Conservation (phyloP, 1,140 invertebrate species). For the Tribolium madens region DNA sequence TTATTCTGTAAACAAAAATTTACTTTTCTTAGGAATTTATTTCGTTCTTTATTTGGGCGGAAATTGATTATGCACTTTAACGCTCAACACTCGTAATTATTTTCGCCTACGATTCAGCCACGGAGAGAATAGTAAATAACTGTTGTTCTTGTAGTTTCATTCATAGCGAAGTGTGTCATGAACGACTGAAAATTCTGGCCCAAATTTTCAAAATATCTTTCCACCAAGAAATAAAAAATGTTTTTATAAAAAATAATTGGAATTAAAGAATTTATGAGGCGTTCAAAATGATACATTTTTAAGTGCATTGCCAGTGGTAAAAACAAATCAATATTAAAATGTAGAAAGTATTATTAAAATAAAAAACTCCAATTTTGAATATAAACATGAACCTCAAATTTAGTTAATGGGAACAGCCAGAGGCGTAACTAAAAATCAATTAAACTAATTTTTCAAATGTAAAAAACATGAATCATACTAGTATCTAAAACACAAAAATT, state of each 20-base stretch:
- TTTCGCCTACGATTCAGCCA: not conserved
- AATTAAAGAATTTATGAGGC: not conserved
- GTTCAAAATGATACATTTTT: not conserved
- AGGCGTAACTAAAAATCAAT: too few species aligned
- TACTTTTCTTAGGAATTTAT: not conserved
- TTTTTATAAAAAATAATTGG: not conserved
- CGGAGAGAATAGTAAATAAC: not conserved
- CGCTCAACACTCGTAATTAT: not conserved
- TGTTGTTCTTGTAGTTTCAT: not conserved
- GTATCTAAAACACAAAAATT: too few species aligned
- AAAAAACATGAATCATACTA: too few species aligned
- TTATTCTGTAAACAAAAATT: not conserved
- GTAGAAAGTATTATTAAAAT: not conserved
- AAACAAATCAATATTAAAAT: not conserved
- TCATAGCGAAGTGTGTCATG: conserved; percentile 11
- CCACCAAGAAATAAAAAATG: too few species aligned
- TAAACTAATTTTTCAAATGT: too few species aligned
- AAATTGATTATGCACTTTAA: conserved; percentile 5
- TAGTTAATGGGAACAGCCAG: too few species aligned
- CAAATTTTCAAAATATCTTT: too few species aligned
- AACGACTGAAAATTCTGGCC: not conserved
- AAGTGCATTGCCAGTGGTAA: not conserved
- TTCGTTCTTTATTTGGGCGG: not conserved
- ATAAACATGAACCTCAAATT: too few species aligned
- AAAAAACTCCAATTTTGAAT: too few species aligned